Evolutionary conservation across 2,888 invertebrate species (phyloP).

Genomic region (Melangyna quadrimaculata): DNA sequence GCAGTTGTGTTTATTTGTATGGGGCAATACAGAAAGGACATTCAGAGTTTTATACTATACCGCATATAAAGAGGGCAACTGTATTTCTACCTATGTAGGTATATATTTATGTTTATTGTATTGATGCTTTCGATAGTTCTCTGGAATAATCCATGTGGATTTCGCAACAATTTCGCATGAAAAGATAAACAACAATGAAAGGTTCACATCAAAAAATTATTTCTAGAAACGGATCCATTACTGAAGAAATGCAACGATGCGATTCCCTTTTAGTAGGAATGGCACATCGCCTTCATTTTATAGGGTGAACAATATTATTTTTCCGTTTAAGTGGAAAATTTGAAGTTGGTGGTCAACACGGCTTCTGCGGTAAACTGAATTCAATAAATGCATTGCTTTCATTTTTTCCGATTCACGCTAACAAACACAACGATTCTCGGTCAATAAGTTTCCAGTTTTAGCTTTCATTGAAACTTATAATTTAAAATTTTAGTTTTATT

Average conservation of each 20-base stretch:
- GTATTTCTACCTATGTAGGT: no score
- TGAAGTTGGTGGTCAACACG: no score
- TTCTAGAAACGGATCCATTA: slow-evolving; percentile 10
- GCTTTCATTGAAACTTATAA: no score
- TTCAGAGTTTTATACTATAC: neutral
- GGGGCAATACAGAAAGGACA: neutral
- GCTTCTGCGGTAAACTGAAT: no score
- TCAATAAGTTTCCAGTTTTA: no score
- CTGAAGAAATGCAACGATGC: neutral
- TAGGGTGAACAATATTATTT: neutral
- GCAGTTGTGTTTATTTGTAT: neutral
- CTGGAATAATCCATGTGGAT: slow-evolving; percentile 21
- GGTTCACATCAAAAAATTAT: slow-evolving; percentile 23
- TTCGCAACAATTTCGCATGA: slow-evolving; percentile 34
- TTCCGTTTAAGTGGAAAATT: neutral
- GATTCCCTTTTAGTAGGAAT: slow-evolving; percentile 8
- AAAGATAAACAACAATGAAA: slow-evolving; percentile 20
- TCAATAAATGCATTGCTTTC: no score
- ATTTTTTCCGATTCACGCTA: no score
- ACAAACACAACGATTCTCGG: no score
- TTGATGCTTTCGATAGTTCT: slow-evolving; percentile 21
- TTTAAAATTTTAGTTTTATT: no score
- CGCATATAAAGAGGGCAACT: neutral
- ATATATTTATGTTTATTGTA: neutral
- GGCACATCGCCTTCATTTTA: neutral